These are phyloP conservation scores for Pomacea canaliculata DNA, from an alignment of 2,888 invertebrate genomes.

Conservation along the genomic window DNA sequence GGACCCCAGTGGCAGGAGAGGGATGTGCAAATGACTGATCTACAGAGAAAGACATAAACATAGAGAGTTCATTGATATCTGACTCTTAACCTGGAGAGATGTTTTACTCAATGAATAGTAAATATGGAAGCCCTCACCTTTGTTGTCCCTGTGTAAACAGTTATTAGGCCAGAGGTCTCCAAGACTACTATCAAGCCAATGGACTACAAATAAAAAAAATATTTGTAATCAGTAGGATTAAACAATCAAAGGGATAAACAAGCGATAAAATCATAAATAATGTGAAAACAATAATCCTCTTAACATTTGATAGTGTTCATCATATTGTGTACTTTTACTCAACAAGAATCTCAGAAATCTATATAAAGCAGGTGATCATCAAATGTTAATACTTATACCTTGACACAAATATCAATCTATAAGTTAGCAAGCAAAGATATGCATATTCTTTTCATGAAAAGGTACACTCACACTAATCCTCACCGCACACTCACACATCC, in stretches of 20 bases:
- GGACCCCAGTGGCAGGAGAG: conserved; percentile 62
- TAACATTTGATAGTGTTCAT: not conserved
- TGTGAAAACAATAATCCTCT: not conserved
- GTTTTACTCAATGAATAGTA: too few species aligned
- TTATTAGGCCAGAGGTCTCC: conserved; percentile 83
- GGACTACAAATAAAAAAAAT: conserved; percentile 70
- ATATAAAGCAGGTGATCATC: not conserved
- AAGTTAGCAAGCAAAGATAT: too few species aligned
- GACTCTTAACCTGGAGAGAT: too few species aligned
- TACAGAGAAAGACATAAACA: conserved; percentile 32
- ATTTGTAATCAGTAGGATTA: not conserved
- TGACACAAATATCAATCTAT: too few species aligned
- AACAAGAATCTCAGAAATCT: not conserved
- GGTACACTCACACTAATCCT: too few species aligned
- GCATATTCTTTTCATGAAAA: too few species aligned
- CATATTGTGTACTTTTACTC: not conserved
- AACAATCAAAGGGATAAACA: not conserved
- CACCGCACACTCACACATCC: too few species aligned
- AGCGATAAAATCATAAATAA: too few species aligned
- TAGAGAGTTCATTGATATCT: too few species aligned
- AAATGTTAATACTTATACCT: too few species aligned
- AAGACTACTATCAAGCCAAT: conserved; percentile 87
- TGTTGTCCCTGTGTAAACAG: conserved; percentile 85
- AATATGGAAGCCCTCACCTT: conserved; percentile 72
- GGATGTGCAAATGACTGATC: conserved; percentile 80